Evolutionary conservation across 2,888 invertebrate species (phyloP).

Genomic region (Tromatobia lineatoria): DNA sequence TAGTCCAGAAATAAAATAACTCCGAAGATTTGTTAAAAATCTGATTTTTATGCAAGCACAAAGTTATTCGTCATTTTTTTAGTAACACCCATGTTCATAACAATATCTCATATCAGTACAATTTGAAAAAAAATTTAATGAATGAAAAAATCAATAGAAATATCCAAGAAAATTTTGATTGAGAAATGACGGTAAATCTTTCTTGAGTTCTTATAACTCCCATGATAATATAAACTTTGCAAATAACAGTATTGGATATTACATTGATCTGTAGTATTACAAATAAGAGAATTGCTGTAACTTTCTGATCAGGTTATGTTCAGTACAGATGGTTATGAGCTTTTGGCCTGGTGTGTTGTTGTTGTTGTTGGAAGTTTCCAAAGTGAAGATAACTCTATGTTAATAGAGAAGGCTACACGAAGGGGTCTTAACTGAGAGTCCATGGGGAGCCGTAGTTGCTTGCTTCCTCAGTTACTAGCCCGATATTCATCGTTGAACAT

Average conservation of each 20-base stretch:
- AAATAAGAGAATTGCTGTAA: not conserved
- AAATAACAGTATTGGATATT: no score
- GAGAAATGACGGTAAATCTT: no score
- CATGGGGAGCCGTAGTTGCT: constrained; percentile 21
- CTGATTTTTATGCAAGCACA: no score
- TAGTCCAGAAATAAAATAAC: constrained; percentile 22
- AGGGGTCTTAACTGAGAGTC: constrained; percentile 25
- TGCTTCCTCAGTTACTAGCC: constrained; percentile 9
- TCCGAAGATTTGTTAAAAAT: not conserved
- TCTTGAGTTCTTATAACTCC: no score
- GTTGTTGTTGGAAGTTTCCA: constrained; percentile 39
- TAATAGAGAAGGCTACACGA: constrained; percentile 29
- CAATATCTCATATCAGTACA: no score
- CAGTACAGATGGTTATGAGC: not conserved
- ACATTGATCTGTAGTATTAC: not conserved
- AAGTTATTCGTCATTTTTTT: no score
- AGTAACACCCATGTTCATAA: no score
- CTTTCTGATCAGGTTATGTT: not conserved
- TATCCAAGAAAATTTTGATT: no score
- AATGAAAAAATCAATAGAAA: no score
- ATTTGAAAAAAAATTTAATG: no score
- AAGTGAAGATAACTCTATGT: constrained; percentile 49
- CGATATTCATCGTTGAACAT: constrained; percentile 14
- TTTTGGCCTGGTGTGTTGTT: not conserved
- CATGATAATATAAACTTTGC: no score